phyloP scores from a whole-genome alignment of 2,888 invertebrate species.

The Agrochola lychnidis region DNA sequence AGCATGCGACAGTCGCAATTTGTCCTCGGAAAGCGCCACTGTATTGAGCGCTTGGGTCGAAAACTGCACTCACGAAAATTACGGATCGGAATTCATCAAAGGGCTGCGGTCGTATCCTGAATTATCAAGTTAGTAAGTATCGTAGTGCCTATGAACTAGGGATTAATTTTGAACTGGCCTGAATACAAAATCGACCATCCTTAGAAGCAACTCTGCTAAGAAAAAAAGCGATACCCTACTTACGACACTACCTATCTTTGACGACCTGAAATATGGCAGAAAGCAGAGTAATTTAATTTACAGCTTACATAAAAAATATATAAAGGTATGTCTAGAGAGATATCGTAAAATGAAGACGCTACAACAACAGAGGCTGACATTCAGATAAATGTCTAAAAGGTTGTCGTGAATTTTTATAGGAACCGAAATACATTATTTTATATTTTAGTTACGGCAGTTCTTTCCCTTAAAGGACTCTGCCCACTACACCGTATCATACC shows the following conservation, averaged over 20 bases:
- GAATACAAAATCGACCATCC: background rate
- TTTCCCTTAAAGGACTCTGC: background rate
- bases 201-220: background rate
- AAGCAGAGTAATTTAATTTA: background rate
- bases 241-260: background rate
- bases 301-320: background rate
- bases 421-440: background rate
- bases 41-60: background rate
- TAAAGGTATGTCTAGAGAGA: slow-evolving; percentile 2
- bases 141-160: background rate
- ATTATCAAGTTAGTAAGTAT: no score
- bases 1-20: background rate
- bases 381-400: background rate
- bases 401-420: background rate
- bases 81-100: background rate
- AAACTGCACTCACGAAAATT: background rate
- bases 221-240: background rate
- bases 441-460: background rate
- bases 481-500: background rate
- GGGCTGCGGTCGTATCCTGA: no score
- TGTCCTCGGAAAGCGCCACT: no score
- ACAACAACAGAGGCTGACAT: background rate
- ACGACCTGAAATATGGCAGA: background rate
- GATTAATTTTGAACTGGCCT: background rate
- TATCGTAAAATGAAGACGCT: background rate